Conservation (phyloP, 2,113 vertebrate genomes). For the Xenotilapia caudafasciata region DNA sequence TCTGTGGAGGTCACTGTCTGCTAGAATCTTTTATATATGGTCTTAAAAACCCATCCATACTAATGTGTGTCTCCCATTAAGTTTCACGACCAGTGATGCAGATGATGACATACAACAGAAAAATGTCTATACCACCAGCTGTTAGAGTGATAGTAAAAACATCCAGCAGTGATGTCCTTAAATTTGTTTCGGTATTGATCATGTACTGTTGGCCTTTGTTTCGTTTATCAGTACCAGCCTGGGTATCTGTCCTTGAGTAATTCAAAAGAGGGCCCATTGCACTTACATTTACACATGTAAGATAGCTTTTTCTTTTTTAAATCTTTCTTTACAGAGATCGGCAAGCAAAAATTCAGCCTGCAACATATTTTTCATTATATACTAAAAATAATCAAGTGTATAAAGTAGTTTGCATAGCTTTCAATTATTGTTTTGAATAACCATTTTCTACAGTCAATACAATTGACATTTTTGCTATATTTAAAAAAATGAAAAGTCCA, state of each 20-base stretch:
- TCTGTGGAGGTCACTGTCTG: slow-evolving; percentile 12
- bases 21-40: neutral
- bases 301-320: neutral
- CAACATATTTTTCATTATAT: neutral
- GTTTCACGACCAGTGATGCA: slow-evolving; percentile 9
- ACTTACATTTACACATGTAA: neutral
- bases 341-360: accelerated
- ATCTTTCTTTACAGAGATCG: neutral
- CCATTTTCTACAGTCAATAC: neutral
- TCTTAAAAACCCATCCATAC: slow-evolving; percentile 6
- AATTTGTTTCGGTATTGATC: neutral
- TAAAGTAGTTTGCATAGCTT: neutral
- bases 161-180: neutral
- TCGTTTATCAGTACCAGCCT: neutral
- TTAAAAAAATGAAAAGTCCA: neutral
- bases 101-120: slow-evolving; percentile 1
- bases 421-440: neutral
- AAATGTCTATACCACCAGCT: neutral
- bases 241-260: neutral
- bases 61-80: neutral
- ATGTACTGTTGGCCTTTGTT: neutral
- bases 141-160: neutral
- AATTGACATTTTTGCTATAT: neutral
- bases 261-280: neutral
- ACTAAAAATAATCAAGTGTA: neutral